These are phyloP conservation scores for Trachops cirrhosus DNA, from an alignment of 2,797 vertebrate genomes.

Conservation along the genomic window DNA sequence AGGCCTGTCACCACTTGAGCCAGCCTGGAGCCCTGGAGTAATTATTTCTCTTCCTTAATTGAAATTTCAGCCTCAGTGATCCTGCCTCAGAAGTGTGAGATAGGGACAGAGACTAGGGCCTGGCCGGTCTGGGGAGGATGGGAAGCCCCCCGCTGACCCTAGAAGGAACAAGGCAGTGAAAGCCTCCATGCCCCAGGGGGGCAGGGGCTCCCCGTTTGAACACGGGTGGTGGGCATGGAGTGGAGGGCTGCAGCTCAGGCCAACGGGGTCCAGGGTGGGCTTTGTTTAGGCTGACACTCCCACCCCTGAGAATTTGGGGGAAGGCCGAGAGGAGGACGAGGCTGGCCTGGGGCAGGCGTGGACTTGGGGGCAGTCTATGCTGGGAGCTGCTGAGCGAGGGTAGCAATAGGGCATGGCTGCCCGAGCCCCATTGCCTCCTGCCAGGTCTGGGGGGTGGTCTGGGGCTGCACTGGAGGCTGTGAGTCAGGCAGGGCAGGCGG, in stretches of 20 bases:
- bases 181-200: not conserved
- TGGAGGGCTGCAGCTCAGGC: not conserved
- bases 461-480: not conserved
- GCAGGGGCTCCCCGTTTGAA: not conserved
- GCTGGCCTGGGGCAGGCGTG: not conserved
- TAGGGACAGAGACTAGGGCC: not conserved
- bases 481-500: not conserved
- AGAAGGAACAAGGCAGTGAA: not conserved
- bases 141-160: not conserved
- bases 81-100: constrained; percentile 31
- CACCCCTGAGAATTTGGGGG: constrained; percentile 37
- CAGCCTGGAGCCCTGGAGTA: constrained; percentile 70
- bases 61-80: constrained; percentile 84
- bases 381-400: not conserved
- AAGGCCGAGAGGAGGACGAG: not conserved
- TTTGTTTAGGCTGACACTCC: constrained; percentile 2
- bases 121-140: not conserved
- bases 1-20: constrained; percentile 74
- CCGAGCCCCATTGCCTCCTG: not conserved
- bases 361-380: not conserved
- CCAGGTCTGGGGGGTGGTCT: not conserved
- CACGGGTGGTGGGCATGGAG: not conserved
- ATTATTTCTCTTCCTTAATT: constrained; percentile 84
- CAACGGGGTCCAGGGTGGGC: not conserved
- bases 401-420: not conserved